Percentiles rank a stretch among this genome's conserved stretches.
Evolutionary conservation across 2,888 invertebrate species (phyloP).

Genomic region (Hyles lineata): DNA sequence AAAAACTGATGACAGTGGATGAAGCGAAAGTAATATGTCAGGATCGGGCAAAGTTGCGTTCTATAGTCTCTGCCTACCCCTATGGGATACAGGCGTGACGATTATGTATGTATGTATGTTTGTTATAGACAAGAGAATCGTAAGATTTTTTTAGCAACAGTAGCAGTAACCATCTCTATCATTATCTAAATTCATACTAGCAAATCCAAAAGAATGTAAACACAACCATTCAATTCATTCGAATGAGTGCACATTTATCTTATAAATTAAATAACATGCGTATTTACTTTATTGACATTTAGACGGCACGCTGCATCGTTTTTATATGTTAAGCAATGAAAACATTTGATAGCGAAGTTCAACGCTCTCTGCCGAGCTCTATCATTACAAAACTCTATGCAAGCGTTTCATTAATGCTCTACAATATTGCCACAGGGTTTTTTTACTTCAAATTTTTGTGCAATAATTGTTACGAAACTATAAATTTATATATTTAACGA

Average conservation of each 20-base stretch:
- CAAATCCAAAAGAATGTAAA: too few relatives aligned
- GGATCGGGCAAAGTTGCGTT: too few relatives aligned
- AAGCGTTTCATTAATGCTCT: neutral
- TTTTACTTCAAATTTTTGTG: neutral
- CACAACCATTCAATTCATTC: neutral
- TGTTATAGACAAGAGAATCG: too few relatives aligned
- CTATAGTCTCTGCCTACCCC: too few relatives aligned
- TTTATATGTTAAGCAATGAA: constrained; percentile 4
- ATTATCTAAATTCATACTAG: too few relatives aligned
- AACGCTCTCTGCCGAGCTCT: constrained; percentile 5
- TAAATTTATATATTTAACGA: too few relatives aligned
- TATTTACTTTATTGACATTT: constrained; percentile 17
- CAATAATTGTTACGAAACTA: neutral
- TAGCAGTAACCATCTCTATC: too few relatives aligned
- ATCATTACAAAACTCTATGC: constrained; percentile 13
- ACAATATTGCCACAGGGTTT: neutral
- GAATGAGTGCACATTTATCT: neutral
- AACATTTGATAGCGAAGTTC: constrained; percentile 23
- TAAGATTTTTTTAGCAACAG: too few relatives aligned
- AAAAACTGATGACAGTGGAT: too few relatives aligned
- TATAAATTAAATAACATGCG: neutral
- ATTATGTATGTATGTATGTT: too few relatives aligned
- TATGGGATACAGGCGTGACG: too few relatives aligned
- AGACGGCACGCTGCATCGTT: neutral
- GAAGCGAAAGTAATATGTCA: too few relatives aligned